Evolutionary conservation across 2,888 invertebrate species (phyloP).

Genomic region (Eristalinus sepulchralis): DNA sequence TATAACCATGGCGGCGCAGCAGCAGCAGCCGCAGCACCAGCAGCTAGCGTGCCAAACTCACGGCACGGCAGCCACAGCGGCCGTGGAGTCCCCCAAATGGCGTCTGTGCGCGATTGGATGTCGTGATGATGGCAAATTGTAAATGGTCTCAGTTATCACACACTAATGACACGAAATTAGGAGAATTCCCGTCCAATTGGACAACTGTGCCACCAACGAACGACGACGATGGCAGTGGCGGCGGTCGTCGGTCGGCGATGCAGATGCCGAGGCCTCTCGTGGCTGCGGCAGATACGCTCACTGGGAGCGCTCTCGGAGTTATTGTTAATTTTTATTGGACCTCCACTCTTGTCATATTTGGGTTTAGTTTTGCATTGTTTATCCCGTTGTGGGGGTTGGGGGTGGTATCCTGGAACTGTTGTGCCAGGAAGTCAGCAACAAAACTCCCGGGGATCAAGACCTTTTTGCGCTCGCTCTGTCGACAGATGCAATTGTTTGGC

Average conservation of each 20-base stretch:
- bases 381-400: not conserved
- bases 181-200: slow-evolving; percentile 72
- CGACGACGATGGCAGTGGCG: slow-evolving; percentile 24
- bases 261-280: not conserved
- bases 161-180: slow-evolving; percentile 80
- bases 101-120: slow-evolving; percentile 71
- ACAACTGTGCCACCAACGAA: slow-evolving; percentile 40
- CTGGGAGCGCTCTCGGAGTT: slow-evolving; percentile 13
- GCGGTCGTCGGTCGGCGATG: no score
- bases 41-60: not conserved
- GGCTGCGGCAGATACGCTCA: not conserved
- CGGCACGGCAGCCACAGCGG: not conserved
- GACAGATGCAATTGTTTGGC: slow-evolving; percentile 29
- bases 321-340: slow-evolving; percentile 31
- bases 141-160: slow-evolving; percentile 81
- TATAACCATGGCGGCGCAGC: slow-evolving; percentile 26
- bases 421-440: slow-evolving; percentile 44
- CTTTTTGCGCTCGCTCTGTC: slow-evolving; percentile 29
- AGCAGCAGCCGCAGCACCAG: not conserved
- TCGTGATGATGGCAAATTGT: slow-evolving; percentile 81
- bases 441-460: slow-evolving; percentile 49
- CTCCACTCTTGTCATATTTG: slow-evolving; percentile 62
- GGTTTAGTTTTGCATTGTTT: slow-evolving; percentile 61
- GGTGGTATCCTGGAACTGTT: slow-evolving; percentile 1
- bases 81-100: not conserved